These are phyloP conservation scores for Cygnus atratus DNA, from an alignment of 2,113 vertebrate genomes.

Conservation along the genomic window DNA sequence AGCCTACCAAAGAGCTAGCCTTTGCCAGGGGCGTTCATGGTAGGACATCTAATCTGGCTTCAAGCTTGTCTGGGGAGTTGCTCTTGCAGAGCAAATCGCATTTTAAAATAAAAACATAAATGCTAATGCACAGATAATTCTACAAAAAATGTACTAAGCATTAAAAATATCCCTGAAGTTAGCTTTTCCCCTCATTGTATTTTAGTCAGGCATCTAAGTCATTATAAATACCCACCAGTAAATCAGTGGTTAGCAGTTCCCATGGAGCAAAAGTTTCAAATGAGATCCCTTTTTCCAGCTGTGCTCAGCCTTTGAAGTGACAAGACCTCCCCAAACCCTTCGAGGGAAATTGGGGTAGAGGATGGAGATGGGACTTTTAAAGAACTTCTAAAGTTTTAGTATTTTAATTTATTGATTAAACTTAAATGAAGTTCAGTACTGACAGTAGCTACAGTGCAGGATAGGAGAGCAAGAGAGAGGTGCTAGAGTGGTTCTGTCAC, in stretches of 20 bases:
- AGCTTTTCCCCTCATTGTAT: neutral
- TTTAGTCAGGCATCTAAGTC: neutral
- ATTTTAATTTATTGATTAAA: neutral
- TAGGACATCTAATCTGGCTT: neutral
- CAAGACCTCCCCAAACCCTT: neutral
- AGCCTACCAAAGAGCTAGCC: neutral
- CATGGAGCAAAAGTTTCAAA: neutral
- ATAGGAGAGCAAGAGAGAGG: neutral
- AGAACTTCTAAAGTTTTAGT: neutral
- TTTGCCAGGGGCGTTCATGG: neutral
- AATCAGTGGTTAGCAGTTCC: neutral
- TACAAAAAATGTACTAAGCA: neutral
- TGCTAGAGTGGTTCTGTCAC: neutral
- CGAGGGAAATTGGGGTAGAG: neutral
- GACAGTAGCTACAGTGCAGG: neutral
- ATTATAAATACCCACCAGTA: neutral
- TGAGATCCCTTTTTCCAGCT: neutral
- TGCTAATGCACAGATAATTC: neutral
- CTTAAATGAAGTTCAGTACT: neutral
- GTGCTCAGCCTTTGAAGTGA: neutral
- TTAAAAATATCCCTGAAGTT: neutral
- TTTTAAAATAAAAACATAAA: neutral
- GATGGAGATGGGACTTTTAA: neutral
- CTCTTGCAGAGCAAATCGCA: neutral
- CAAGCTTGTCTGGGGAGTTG: neutral